These are phyloP conservation scores for Glossophaga mutica DNA, from an alignment of 2,797 vertebrate species.

Conservation along the genomic window DNA sequence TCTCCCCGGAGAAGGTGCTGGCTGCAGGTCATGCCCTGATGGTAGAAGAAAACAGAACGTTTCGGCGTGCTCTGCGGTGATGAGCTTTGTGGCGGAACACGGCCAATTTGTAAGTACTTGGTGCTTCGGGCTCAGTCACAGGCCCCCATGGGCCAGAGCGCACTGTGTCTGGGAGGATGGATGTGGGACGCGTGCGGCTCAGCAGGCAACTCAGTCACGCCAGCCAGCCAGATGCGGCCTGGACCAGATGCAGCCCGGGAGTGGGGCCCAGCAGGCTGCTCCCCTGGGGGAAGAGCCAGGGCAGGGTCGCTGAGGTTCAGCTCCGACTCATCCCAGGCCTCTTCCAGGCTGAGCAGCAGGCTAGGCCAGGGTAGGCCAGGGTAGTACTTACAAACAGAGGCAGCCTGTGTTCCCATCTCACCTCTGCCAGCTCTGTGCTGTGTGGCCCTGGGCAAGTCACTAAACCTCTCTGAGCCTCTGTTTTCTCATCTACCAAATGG, in stretches of 20 bases:
- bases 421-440: neutral
- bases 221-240: accelerated
- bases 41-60: neutral
- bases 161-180: neutral
- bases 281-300: neutral
- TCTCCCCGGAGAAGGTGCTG: neutral
- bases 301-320: neutral
- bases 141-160: neutral
- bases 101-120: neutral
- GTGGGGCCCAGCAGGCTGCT: neutral
- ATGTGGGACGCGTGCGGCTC: accelerated
- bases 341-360: neutral
- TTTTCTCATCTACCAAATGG: neutral
- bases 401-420: neutral
- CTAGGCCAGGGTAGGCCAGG: neutral
- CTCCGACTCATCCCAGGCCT: neutral
- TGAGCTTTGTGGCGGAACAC: neutral
- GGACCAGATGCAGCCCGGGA: neutral
- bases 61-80: neutral
- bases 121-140: neutral
- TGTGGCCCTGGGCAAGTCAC: neutral
- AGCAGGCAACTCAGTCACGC: neutral
- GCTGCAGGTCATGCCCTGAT: neutral
- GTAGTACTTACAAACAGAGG: neutral
- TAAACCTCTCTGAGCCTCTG: neutral